Conservation (phyloP, 2,797 vertebrate species). For the Buphagus erythrorhynchus region DNA sequence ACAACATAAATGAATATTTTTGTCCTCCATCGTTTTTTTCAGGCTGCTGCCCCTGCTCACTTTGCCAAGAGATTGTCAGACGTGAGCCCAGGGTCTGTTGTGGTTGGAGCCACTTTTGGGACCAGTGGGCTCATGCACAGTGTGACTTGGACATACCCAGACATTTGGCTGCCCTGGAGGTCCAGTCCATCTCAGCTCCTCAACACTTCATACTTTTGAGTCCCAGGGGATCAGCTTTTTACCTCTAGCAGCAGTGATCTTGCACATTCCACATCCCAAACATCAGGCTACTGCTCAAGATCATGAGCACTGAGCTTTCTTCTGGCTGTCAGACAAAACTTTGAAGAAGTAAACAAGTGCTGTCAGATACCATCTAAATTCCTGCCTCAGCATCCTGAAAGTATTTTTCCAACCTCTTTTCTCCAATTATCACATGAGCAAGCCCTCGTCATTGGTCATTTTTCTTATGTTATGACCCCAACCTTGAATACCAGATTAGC, state of each 20-base stretch:
- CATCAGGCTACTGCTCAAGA: rapidly evolving
- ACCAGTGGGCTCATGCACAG: rapidly evolving
- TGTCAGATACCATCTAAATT: background rate
- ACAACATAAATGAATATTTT: rapidly evolving
- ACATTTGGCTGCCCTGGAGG: background rate
- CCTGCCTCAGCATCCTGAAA: background rate
- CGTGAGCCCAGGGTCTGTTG: rapidly evolving
- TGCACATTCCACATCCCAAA: background rate
- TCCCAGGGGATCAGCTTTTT: background rate
- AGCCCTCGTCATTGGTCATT: rapidly evolving
- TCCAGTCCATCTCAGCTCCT: background rate
- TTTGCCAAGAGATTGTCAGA: rapidly evolving
- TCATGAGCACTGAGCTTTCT: rapidly evolving
- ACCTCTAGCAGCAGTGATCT: background rate
- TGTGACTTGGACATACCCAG: background rate
- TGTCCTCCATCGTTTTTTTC: background rate
- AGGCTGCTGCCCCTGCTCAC: background rate
- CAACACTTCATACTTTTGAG: background rate
- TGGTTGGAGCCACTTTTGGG: background rate
- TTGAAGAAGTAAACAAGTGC: background rate
- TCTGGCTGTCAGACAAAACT: background rate
- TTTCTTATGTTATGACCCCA: background rate
- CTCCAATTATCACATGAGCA: background rate
- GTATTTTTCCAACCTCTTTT: background rate
- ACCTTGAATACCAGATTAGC: background rate